Evolutionary conservation across 2,888 invertebrate species (phyloP).

Genomic region (Oxytorus armatus): DNA sequence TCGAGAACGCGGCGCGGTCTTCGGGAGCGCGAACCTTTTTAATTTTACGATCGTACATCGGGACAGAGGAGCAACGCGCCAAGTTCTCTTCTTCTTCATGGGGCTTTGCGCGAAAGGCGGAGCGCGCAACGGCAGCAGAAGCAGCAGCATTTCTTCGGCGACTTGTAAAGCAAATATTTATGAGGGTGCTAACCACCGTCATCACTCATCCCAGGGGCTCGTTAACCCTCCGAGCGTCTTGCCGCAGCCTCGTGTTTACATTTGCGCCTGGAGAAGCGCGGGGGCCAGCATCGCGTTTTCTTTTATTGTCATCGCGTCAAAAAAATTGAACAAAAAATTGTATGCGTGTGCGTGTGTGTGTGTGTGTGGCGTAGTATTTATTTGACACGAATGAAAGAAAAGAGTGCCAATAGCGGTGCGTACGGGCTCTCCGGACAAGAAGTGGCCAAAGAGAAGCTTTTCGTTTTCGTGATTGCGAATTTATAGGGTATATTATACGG

Average conservation of each 20-base stretch:
- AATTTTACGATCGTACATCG: slow-evolving; percentile 73
- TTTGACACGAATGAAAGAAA: too few relatives aligned
- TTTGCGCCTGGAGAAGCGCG: slow-evolving; percentile 73
- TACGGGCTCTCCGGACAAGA: too few relatives aligned
- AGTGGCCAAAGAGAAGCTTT: too few relatives aligned
- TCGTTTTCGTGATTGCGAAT: too few relatives aligned
- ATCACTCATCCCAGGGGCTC: slow-evolving; percentile 78
- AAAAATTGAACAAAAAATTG: slow-evolving; percentile 9
- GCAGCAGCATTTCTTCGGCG: slow-evolving; percentile 65
- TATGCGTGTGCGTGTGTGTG: too few relatives aligned
- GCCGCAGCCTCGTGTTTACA: slow-evolving; percentile 67
- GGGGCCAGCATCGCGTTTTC: slow-evolving; percentile 57
- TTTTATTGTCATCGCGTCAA: slow-evolving; percentile 72
- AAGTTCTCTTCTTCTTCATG: slow-evolving; percentile 4
- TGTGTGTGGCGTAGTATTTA: too few relatives aligned
- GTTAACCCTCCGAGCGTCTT: slow-evolving; percentile 67
- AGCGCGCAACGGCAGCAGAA: slow-evolving; percentile 55
- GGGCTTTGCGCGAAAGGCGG: slow-evolving; percentile 52
- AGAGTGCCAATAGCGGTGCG: too few relatives aligned
- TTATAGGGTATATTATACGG: too few relatives aligned
- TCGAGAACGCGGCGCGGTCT: slow-evolving; percentile 48
- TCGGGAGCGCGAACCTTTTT: slow-evolving; percentile 74
- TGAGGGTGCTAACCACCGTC: slow-evolving; percentile 81
- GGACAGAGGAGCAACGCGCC: slow-evolving; percentile 48
- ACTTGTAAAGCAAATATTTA: slow-evolving; percentile 81